phyloP scores from a whole-genome alignment of 2,888 invertebrate species.

The Torymus auratus region DNA sequence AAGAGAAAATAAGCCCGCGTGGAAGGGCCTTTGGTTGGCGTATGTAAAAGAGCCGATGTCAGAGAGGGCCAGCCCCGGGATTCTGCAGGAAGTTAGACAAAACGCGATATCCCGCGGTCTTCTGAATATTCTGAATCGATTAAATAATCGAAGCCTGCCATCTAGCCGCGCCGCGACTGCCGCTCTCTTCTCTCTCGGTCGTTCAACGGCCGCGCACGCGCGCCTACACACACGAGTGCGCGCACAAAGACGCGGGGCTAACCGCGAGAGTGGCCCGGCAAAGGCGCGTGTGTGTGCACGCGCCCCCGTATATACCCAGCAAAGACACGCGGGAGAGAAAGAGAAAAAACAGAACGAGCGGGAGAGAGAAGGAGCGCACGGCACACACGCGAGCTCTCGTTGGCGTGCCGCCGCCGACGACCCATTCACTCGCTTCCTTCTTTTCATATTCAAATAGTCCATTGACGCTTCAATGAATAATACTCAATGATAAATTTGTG shows the following conservation, averaged over 20 bases:
- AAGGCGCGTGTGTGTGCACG: conserved; percentile 29
- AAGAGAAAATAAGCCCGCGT: conserved; percentile 26
- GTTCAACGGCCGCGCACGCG: conserved; percentile 14
- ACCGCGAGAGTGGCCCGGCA: not conserved
- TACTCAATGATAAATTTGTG: conserved; percentile 77
- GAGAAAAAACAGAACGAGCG: conserved; percentile 8
- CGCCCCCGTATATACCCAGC: conserved; percentile 1
- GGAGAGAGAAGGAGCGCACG: conserved; percentile 21
- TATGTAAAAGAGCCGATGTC: conserved; percentile 55
- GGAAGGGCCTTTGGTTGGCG: conserved; percentile 29
- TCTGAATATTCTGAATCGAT: conserved; percentile 76
- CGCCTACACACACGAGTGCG: not conserved
- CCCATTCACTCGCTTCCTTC: conserved; percentile 73
- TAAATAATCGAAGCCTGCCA: conserved; percentile 76
- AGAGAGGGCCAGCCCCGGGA: conserved; percentile 60
- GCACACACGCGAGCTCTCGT: conserved; percentile 19
- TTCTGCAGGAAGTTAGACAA: conserved; percentile 76
- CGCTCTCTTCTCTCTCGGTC: no score
- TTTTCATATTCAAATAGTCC: conserved; percentile 77
- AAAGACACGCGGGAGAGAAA: not conserved
- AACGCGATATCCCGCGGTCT: conserved; percentile 69
- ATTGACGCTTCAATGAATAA: conserved; percentile 77
- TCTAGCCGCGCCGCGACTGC: conserved; percentile 63
- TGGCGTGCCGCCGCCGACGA: conserved; percentile 52
- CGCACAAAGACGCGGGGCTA: not conserved